phyloP scores from a whole-genome alignment of 2,888 invertebrate genomes.

The Dolichomitus sp. region DNA sequence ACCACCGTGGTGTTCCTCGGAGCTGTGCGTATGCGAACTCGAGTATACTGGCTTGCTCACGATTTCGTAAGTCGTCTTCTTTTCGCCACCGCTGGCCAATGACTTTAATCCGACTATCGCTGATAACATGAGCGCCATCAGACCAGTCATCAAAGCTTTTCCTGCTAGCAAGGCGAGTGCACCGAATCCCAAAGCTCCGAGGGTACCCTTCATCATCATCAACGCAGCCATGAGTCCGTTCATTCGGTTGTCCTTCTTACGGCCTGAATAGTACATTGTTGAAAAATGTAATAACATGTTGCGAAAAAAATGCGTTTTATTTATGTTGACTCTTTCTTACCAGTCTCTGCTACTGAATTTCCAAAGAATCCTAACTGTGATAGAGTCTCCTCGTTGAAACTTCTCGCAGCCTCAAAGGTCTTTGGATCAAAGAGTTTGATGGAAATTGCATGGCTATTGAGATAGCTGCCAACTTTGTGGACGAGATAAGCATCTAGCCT shows the following conservation, averaged over 20 bases:
- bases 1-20: constrained; percentile 90
- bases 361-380: constrained; percentile 78
- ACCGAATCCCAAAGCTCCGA: constrained; percentile 92
- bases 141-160: constrained; percentile 93
- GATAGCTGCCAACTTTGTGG: constrained; percentile 90
- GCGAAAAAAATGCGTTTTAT: not conserved
- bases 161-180: constrained; percentile 93
- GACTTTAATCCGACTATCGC: constrained; percentile 93
- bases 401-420: constrained; percentile 88
- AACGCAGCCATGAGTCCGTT: constrained; percentile 86
- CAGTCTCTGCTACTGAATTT: constrained; percentile 75
- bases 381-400: constrained; percentile 79
- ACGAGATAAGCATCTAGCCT: constrained; percentile 92
- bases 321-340: constrained; percentile 85
- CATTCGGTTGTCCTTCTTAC: constrained; percentile 84
- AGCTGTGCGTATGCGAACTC: constrained; percentile 90
- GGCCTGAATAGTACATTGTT: constrained; percentile 73
- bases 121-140: constrained; percentile 93
- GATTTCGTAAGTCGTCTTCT: constrained; percentile 93
- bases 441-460: constrained; percentile 92
- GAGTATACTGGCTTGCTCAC: constrained; percentile 94
- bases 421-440: constrained; percentile 90
- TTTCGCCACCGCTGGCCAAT: constrained; percentile 89
- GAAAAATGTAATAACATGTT: not conserved
- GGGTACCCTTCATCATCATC: constrained; percentile 90